A percentile compares a stretch with the other conserved stretches of the same genome.
phyloP scores from a whole-genome alignment of 2,113 vertebrate genomes.

The Carettochelys insculpta region DNA sequence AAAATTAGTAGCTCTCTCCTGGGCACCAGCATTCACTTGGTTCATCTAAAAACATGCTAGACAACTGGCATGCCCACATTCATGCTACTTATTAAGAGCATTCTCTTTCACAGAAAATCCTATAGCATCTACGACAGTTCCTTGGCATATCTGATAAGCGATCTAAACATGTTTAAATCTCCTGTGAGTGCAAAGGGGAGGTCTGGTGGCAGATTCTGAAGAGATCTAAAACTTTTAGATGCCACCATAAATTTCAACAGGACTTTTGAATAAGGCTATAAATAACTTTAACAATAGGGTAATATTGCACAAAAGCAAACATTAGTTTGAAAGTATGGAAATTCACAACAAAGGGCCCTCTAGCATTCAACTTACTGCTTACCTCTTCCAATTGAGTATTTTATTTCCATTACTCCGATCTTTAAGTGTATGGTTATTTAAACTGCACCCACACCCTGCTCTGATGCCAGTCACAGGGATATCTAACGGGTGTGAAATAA shows the following conservation, averaged over 20 bases:
- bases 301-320: neutral
- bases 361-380: neutral
- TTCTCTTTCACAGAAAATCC: neutral
- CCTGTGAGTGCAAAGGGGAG: neutral
- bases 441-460: neutral
- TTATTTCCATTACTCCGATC: neutral
- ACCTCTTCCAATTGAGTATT: rapidly evolving
- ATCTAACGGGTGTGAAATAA: neutral
- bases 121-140: neutral
- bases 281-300: neutral
- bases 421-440: rapidly evolving
- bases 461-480: neutral
- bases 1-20: neutral
- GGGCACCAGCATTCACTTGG: too few species aligned
- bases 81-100: rapidly evolving
- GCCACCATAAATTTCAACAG: neutral
- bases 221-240: neutral
- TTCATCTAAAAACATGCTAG: neutral
- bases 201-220: neutral
- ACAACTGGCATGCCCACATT: neutral
- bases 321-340: neutral
- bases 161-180: neutral
- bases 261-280: neutral
- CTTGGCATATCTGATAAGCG: neutral
- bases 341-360: rapidly evolving